Evolutionary conservation across 1,140 invertebrate species (phyloP), one percentile per base, ranked within the genome.

Genomic region (Eulimnadia texana): DNA sequence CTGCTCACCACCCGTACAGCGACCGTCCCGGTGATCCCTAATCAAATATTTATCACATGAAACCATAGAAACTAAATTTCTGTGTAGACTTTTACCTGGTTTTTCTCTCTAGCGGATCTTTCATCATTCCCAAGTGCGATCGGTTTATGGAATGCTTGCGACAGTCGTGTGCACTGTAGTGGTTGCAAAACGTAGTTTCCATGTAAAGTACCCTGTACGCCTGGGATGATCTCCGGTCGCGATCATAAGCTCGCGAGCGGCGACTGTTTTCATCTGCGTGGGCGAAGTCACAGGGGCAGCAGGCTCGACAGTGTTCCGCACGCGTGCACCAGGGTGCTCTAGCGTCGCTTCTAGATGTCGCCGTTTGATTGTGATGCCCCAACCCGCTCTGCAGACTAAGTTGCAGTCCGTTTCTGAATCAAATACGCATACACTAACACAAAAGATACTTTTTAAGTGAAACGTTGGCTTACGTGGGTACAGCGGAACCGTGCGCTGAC

Each of bases 1-100:
- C 65, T 84, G 84, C 65, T 78, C 78, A 57, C 78, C 19, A 55
- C 65, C 66, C 66, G 63, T 6, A 50, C 24, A 51, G 28, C 51
- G n/a, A 54, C 57, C 58, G 33, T 28, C 50, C 58, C 61, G 61
- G 42, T 29, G 62, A 25, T 50, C 56, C 56, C 20, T 23, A 27
- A 22, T n/a, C n/a, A n/a, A n/a, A n/a, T n/a, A n/a, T n/a, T n/a
- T n/a, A n/a, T n/a, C n/a, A n/a, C n/a, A n/a, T n/a, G n/a, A n/a
- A n/a, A n/a, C n/a, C n/a, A n/a, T n/a, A 54, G 52, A 24, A 23
- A 54, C 3, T 27, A 27, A 24, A 25, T 23, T 2, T 27, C 52
- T 3, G 23, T n/a, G 42, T 47, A 11, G 52, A 16, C 24, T 54
- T 54, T 54, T 11, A 27, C 11, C 52, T 9, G 24, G 52, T 54